phyloP scores from a whole-genome alignment of 2,888 invertebrate genomes.

The Synanthedon vespiformis region DNA sequence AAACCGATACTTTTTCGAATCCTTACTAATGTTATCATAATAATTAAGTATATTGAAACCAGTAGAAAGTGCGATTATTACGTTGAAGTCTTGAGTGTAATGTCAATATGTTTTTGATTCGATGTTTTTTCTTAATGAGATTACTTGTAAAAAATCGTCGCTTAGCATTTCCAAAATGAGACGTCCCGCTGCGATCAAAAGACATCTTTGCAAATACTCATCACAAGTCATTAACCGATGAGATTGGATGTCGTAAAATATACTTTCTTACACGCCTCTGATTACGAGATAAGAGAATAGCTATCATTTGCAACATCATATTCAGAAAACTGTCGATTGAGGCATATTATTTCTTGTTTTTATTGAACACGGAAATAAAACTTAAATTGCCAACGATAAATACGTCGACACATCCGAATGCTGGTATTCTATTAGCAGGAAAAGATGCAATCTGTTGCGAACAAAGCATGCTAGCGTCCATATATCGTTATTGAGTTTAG shows the following conservation, averaged over 20 bases:
- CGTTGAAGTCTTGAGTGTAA: background rate
- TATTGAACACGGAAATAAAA: background rate
- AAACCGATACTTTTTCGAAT: background rate
- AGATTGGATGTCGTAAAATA: background rate
- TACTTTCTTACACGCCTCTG: background rate
- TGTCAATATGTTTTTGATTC: background rate
- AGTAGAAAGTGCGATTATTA: background rate
- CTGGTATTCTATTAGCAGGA: conserved; percentile 38
- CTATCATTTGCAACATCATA: background rate
- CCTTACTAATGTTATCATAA: background rate
- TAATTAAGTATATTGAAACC: background rate
- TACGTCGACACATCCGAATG: background rate
- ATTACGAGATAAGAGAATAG: background rate
- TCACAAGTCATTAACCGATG: background rate
- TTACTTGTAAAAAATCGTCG: background rate
- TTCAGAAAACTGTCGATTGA: background rate
- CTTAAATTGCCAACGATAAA: background rate
- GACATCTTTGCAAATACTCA: conserved; percentile 9
- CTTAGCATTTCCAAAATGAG: conserved; percentile 8
- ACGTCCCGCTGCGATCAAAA: conserved; percentile 12
- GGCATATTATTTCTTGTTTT: background rate
- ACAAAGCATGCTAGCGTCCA: conserved; percentile 37
- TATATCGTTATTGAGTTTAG: conserved; percentile 34
- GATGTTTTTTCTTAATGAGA: background rate
- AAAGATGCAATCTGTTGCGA: conserved; percentile 39